A percentile compares a stretch with the other conserved stretches of the same genome.
Evolutionary conservation across 2,113 vertebrate genomes (phyloP).

Genomic region (Cyphomyrus plagiostoma): DNA sequence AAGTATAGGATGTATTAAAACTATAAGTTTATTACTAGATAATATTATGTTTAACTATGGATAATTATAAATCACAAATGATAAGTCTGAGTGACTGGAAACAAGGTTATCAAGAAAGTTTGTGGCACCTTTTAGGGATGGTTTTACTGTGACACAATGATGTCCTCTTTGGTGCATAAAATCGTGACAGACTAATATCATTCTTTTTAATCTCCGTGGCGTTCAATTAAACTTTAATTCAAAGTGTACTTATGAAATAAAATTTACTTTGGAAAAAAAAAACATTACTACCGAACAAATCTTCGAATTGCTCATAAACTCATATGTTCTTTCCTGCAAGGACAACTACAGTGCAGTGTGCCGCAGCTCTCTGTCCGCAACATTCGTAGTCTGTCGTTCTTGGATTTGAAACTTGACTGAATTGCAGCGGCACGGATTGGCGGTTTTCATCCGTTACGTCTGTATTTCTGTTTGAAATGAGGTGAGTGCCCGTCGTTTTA

Average conservation of each 20-base stretch:
- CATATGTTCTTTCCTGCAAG: conserved; percentile 42
- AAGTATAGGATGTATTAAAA: not conserved
- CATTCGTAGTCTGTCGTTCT: conserved; percentile 47
- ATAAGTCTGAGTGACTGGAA: not conserved
- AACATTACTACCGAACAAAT: not conserved
- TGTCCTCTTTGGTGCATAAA: conserved; percentile 55
- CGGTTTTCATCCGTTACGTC: not conserved
- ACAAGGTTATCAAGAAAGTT: conserved; percentile 31
- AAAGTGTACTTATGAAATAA: accelerated
- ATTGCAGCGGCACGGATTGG: not conserved
- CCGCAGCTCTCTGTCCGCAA: conserved; percentile 40
- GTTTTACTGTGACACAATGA: conserved; percentile 49
- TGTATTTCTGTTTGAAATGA: conserved; percentile 43
- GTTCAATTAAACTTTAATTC: not conserved
- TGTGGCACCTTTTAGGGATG: conserved; percentile 39
- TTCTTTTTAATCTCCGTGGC: not conserved
- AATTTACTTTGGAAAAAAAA: not conserved
- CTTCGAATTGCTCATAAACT: not conserved
- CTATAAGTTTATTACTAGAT: not conserved
- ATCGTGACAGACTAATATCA: not conserved
- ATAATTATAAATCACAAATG: not conserved
- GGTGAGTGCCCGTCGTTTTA: conserved; percentile 49
- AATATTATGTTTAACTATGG: not conserved
- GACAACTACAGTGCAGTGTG: conserved; percentile 47
- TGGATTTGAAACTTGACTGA: conserved; percentile 51